These are phyloP conservation scores for Astreopora myriophthalma DNA, from an alignment of 64 coral and sea anemone species.

Conservation along the genomic window DNA sequence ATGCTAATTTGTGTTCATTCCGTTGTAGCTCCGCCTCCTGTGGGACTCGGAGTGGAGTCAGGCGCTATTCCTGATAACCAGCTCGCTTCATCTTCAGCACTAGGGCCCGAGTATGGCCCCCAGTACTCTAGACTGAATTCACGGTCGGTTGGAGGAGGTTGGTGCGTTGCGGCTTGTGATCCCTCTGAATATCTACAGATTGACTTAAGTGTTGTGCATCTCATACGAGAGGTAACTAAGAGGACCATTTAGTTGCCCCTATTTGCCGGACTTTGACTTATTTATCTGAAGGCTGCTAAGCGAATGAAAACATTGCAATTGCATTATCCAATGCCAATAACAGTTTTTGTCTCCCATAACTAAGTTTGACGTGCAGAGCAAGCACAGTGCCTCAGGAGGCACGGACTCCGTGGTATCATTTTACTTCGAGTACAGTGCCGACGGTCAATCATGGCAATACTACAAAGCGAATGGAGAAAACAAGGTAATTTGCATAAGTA, in stretches of 20 bases:
- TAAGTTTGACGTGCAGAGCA: conserved; percentile 37
- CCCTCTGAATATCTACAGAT: conserved; percentile 24
- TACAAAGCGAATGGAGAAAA: conserved; percentile 18
- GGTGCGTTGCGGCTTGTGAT: conserved; percentile 47
- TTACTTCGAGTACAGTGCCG: conserved; percentile 25
- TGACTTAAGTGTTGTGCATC: background rate
- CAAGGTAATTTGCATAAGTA: conserved; percentile 26
- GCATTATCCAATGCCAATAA: background rate
- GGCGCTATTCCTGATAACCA: conserved; percentile 30
- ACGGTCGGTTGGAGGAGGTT: background rate
- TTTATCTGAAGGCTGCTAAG: too few species aligned
- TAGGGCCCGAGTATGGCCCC: background rate
- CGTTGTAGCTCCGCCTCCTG: background rate
- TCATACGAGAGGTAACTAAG: conserved; percentile 19
- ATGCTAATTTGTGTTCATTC: too few species aligned
- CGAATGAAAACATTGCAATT: too few species aligned
- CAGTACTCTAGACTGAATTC: conserved; percentile 21
- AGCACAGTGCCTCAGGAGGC: background rate
- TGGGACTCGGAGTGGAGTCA: conserved; percentile 7
- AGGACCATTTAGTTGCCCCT: background rate
- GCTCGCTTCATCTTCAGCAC: conserved; percentile 7
- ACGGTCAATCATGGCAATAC: conserved; percentile 27
- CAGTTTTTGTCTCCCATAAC: background rate
- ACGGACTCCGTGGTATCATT: conserved; percentile 26
- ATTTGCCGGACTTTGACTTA: background rate